Base-by-base conservation (phyloP, 2,113 vertebrate genomes). In the Piprites chloris region DNA sequence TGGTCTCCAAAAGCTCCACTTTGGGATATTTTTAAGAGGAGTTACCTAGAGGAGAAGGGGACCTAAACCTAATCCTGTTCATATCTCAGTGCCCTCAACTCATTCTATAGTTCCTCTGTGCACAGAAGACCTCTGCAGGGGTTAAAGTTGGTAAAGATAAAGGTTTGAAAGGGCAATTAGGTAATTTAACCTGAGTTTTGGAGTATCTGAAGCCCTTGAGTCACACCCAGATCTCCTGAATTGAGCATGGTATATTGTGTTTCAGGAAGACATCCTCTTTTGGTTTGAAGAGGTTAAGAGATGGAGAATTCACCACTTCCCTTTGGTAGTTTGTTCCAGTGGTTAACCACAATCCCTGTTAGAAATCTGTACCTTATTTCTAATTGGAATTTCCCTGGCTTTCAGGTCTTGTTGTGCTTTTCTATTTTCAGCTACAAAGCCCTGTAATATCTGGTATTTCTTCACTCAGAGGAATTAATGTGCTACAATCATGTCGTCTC, bases 301-400 rank as follows among this genome's bases (percentile, higher is more conserved):
- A 58, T 73, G 77, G 32, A 87, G 81, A 95, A 76, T 79, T 66
- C 67, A 67, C 71, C 41, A 52, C 82, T 92, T 93, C 44, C 21
- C 19, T 80, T 67, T 77, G 58, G 63, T 85, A 67, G 23, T 55
- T 90, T 88, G 23, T 88, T 90, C 72, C 55, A 59, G 65, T 55
- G 72, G 85, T 93, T 96, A 89, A 91, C 89, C 90, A 91, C 91
- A 87, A 39, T 22, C 71, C 33, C 75, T 74, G n/a, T 62, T 67
- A 77, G 63, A 96, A 95, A 92, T 93, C 55, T 88, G 72, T 86
- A 69, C 63, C 27, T 86, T 65, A 33, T 67, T 93, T 74, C 68
- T 80, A 85, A 52, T 76, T 83, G 63, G 78, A 96, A 85, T 77
- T 95, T 86, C 42, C 59, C 47, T 77, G 59, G 32, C 39, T 96